Evolutionary conservation across 2,797 vertebrate species (phyloP).

Genomic region (Poecile montanus): DNA sequence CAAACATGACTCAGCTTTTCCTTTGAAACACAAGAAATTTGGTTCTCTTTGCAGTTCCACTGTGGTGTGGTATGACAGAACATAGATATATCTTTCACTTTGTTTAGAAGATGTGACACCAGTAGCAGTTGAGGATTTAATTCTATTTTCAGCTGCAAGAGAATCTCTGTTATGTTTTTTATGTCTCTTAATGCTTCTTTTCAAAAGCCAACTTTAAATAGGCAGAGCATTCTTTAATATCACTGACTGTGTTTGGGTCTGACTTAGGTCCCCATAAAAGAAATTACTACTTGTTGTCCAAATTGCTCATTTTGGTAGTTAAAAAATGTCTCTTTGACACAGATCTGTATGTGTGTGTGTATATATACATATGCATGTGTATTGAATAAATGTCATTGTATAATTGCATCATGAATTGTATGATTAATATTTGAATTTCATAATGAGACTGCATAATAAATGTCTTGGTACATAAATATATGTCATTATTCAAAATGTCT

Average conservation of each 20-base stretch:
- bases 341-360: accelerated
- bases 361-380: background rate
- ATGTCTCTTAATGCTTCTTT: background rate
- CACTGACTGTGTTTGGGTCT: background rate
- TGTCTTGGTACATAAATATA: background rate
- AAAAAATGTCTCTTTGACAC: background rate
- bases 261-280: background rate
- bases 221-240: background rate
- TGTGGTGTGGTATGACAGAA: constrained; percentile 4
- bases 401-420: background rate
- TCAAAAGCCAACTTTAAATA: background rate
- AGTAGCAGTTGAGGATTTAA: constrained; percentile 23
- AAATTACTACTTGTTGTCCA: background rate
- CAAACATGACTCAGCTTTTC: constrained; percentile 47
- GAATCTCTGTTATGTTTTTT: constrained; percentile 9
- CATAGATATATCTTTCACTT: constrained; percentile 6
- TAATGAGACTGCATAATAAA: background rate
- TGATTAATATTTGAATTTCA: constrained; percentile 13
- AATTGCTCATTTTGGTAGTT: background rate
- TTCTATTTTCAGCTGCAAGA: constrained; percentile 16
- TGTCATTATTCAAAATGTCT: background rate
- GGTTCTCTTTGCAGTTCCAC: background rate
- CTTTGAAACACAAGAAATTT: constrained; percentile 26
- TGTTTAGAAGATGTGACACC: constrained; percentile 18
- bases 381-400: background rate